A percentile compares a stretch with the other conserved stretches of the same genome.
These are phyloP conservation scores for Augiades crinisus DNA, from an alignment of 2,888 invertebrate species.

Conservation along the genomic window DNA sequence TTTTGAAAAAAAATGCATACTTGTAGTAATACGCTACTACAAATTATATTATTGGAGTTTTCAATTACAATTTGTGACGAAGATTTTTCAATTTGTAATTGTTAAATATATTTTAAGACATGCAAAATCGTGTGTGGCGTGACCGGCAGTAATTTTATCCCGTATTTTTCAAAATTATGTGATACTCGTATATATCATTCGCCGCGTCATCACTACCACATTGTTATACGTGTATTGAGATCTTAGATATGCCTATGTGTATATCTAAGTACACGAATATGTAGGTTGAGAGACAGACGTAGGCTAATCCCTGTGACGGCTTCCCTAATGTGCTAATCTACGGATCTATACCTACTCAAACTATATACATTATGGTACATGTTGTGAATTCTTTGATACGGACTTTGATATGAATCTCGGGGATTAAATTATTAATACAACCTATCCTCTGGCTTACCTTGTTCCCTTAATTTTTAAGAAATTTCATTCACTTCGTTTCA, in stretches of 20 bases:
- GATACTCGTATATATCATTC: neutral
- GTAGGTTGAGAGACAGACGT: too few species aligned
- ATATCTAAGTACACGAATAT: neutral
- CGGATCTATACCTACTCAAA: neutral
- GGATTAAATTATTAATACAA: too few species aligned
- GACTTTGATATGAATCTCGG: too few species aligned
- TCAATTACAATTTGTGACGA: too few species aligned
- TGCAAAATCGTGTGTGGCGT: neutral
- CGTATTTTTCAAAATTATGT: neutral
- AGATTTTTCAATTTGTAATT: neutral
- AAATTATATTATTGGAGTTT: too few species aligned
- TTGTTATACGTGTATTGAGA: neutral
- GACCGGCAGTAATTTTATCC: neutral
- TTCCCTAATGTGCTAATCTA: neutral
- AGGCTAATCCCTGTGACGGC: neutral
- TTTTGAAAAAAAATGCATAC: too few species aligned
- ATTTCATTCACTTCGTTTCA: too few species aligned
- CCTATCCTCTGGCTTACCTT: too few species aligned
- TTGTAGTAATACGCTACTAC: too few species aligned
- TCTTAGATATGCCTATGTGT: neutral
- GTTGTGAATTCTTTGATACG: too few species aligned
- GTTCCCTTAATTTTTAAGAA: too few species aligned
- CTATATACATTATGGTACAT: too few species aligned
- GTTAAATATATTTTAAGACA: neutral
- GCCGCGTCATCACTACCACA: neutral